Evolutionary conservation across 2,797 vertebrate species (phyloP), one percentile per base, ranked within the genome.

Genomic region (Centropyge bicolor): DNA sequence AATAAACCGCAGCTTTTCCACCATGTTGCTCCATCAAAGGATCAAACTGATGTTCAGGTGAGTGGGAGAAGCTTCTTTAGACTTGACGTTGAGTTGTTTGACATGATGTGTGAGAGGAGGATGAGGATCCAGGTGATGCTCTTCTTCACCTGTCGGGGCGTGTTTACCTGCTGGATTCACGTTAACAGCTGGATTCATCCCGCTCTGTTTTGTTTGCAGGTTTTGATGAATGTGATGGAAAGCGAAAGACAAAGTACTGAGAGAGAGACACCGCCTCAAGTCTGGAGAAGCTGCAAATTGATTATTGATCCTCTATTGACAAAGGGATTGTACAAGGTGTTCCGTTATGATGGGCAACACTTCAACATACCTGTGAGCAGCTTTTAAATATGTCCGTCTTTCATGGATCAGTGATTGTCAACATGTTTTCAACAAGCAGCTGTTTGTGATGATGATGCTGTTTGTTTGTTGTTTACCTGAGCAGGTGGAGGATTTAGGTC

Each of bases 221-320:
- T 95, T 82, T 95, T 97, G 96, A 96, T 95, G 86, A 98, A 98
- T 97, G 98, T 98, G 86, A 98, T 98, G 97, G 98, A 99, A 96
- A 97, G 96, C 95, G 96, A 95, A 86, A 96, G 94, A 89, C 94
- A 86, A 88, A 93, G 91, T 90, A 57, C 76, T 76, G 88, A 90
- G 81, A 97, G 93, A 93, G 96, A 97, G 93, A 96, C 95, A 77
- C 95, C 91, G 81, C 95, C 95, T 90, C 96, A 96, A 85, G 94
- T 94, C 87, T 98, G 98, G 97, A 97, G 92, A 94, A 97, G 97
- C 95, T 99, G 96, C 95, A 99, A 98, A 95, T 94, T 99, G 95
- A 96, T 99, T 81, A 96, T 97, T 91, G 98, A 99, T 94, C 98
- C 98, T 3, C 95, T 93, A 57, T 86, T 98, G 86, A 97, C 96